Conservation (phyloP, 2,888 invertebrate species). For the Linyphia triangularis region DNA sequence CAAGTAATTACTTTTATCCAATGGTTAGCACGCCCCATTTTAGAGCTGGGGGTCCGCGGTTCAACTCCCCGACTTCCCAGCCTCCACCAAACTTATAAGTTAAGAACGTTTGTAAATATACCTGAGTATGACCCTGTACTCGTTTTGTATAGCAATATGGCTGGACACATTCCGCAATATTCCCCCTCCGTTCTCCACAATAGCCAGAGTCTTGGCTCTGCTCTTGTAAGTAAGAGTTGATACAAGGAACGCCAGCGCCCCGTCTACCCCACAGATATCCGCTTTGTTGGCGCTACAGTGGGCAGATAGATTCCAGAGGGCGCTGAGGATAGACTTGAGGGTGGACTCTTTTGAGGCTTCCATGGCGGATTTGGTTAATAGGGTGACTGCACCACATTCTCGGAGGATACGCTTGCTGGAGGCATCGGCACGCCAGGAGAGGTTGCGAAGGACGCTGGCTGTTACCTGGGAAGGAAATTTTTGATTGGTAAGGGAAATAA, state of each 20-base stretch:
- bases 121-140: slow-evolving; percentile 78
- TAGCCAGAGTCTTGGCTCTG: slow-evolving; percentile 92
- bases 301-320: slow-evolving; percentile 97
- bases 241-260: slow-evolving; percentile 95
- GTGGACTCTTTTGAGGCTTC: slow-evolving; percentile 94
- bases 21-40: too few relatives aligned
- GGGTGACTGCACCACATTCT: slow-evolving; percentile 93
- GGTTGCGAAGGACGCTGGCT: slow-evolving; percentile 95
- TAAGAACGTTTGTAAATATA: too few relatives aligned
- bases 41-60: too few relatives aligned
- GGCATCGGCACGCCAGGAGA: slow-evolving; percentile 97
- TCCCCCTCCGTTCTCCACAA: slow-evolving; percentile 98
- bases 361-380: slow-evolving; percentile 94
- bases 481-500: too few relatives aligned
- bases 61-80: too few relatives aligned
- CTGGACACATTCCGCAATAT: slow-evolving; percentile 96
- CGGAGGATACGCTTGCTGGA: slow-evolving; percentile 93
- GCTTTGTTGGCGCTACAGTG: slow-evolving; percentile 97
- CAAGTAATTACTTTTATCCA: too few relatives aligned
- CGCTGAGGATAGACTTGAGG: slow-evolving; percentile 93
- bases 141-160: slow-evolving; percentile 85
- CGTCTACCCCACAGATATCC: slow-evolving; percentile 93
- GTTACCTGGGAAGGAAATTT: slow-evolving; percentile 87
- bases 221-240: slow-evolving; percentile 90
- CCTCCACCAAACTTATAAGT: too few relatives aligned